Percentiles rank a stretch among this genome's conserved stretches.
Conservation (phyloP, 2,113 vertebrate genomes). For the Odontesthes bonariensis region DNA sequence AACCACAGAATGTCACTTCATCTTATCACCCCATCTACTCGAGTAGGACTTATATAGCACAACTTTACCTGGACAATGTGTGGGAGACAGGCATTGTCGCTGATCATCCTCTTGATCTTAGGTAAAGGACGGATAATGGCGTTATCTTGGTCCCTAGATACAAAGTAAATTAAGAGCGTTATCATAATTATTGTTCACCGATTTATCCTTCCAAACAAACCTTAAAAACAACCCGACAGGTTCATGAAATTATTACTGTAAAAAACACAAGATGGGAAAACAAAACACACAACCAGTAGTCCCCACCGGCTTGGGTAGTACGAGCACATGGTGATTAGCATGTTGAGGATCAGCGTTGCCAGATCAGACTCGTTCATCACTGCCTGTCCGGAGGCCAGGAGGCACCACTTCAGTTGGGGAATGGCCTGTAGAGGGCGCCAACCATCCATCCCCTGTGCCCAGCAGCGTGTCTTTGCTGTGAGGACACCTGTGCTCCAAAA, state of each 20-base stretch:
- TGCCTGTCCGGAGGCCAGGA: slow-evolving; percentile 92
- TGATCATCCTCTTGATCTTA: slow-evolving; percentile 93
- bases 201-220: neutral
- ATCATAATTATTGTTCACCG: too few species aligned
- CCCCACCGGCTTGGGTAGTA: slow-evolving; percentile 97
- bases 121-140: slow-evolving; percentile 97
- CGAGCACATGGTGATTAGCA: slow-evolving; percentile 98
- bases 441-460: slow-evolving; percentile 99
- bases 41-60: neutral
- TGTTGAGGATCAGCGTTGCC: slow-evolving; percentile 96
- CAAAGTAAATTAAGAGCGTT: slow-evolving; percentile 33
- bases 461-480: slow-evolving; percentile 96
- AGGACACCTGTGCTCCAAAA: slow-evolving; percentile 90
- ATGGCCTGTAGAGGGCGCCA: slow-evolving; percentile 97
- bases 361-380: slow-evolving; percentile 97
- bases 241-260: neutral
- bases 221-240: neutral
- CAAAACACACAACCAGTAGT: neutral
- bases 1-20: neutral
- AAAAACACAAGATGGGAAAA: neutral
- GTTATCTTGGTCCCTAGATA: slow-evolving; percentile 93
- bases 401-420: slow-evolving; percentile 97
- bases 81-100: slow-evolving; percentile 94
- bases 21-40: neutral
- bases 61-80: slow-evolving; percentile 94